A percentile compares a stretch with the other conserved stretches of the same genome.
These are phyloP conservation scores for Machaerirhynchus nigripectus DNA, from an alignment of 2,113 vertebrate species.

Conservation along the genomic window DNA sequence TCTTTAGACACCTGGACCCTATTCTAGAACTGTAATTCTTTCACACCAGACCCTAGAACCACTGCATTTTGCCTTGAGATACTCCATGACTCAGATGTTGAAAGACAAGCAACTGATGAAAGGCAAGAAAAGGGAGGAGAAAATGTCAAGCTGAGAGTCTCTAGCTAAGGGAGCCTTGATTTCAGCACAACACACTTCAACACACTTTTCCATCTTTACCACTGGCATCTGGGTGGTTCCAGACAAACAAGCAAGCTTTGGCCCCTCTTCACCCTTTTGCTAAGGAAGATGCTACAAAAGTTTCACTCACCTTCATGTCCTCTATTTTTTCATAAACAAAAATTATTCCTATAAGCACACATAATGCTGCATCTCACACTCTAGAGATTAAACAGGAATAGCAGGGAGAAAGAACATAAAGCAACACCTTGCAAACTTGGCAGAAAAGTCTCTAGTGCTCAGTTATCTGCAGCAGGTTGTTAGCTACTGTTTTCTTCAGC, in stretches of 20 bases:
- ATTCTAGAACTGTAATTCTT: background rate
- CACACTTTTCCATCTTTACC: background rate
- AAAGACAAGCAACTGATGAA: background rate
- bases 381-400: background rate
- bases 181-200: background rate
- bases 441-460: background rate
- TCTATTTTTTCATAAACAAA: background rate
- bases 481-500: background rate
- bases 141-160: background rate
- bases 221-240: background rate
- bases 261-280: background rate
- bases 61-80: background rate
- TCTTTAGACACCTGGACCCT: background rate
- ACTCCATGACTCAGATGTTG: background rate
- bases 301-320: background rate
- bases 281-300: background rate
- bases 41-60: background rate
- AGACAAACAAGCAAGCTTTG: background rate
- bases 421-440: background rate
- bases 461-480: background rate
- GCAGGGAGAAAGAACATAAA: background rate
- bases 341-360: background rate
- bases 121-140: background rate
- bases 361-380: background rate
- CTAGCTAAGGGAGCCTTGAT: background rate